Conservation (phyloP, 2,797 vertebrate genomes). For the Serranus cabrilla region DNA sequence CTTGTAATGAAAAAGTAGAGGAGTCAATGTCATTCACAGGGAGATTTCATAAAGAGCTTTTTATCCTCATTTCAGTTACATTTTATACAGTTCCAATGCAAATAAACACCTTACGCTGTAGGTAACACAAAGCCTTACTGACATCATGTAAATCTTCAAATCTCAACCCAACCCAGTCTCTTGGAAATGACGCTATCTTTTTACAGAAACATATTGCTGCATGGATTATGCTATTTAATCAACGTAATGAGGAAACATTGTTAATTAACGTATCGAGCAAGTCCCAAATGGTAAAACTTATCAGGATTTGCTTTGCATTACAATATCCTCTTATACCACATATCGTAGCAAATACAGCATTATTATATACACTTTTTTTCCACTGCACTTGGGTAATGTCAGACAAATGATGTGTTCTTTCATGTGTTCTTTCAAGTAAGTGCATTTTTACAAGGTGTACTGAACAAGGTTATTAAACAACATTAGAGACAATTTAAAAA, state of each 20-base stretch:
- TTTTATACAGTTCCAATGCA: neutral
- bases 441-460: no score
- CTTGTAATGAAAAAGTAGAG: neutral
- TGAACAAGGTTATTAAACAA: no score
- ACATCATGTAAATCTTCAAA: conserved; percentile 1
- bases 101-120: neutral
- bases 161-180: no score
- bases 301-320: neutral
- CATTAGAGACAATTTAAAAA: no score
- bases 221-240: neutral
- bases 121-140: neutral
- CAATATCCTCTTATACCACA: no score
- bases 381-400: no score
- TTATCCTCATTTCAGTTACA: neutral
- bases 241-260: neutral
- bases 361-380: no score
- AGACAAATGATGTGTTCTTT: no score
- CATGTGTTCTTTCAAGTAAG: no score
- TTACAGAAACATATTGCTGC: neutral
- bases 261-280: neutral
- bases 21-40: neutral
- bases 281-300: neutral
- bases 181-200: neutral
- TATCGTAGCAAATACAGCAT: no score
- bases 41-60: conserved; percentile 1